These are phyloP conservation scores for Macaca mulatta DNA, from an alignment of 2,113 vertebrate genomes.

Conservation along the genomic window DNA sequence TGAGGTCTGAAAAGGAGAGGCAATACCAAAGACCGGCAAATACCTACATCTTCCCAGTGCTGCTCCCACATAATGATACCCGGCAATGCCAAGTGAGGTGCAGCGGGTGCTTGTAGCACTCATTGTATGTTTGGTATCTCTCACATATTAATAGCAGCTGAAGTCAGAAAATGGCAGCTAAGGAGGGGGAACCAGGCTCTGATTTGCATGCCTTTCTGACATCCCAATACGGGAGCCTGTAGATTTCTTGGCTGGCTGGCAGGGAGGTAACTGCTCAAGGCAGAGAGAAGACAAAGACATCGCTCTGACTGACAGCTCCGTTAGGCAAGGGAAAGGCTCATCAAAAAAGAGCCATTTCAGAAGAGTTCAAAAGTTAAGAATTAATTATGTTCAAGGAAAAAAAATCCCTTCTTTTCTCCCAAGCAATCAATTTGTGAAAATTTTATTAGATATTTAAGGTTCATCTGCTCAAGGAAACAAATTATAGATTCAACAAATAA, in stretches of 20 bases:
- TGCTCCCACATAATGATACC: background rate
- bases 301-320: background rate
- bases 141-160: background rate
- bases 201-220: background rate
- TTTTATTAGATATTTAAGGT: constrained; percentile 11
- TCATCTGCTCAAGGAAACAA: constrained; percentile 40
- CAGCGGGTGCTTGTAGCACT: accelerated
- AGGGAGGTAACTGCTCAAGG: background rate
- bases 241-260: constrained; percentile 36
- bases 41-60: accelerated
- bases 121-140: background rate
- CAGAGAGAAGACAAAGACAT: constrained; percentile 40
- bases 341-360: background rate
- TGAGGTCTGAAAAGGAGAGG: background rate
- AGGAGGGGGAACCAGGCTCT: background rate
- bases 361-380: constrained; percentile 48
- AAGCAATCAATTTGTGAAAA: constrained; percentile 21
- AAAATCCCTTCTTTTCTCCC: background rate
- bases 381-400: constrained; percentile 14
- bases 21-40: background rate
- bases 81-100: background rate
- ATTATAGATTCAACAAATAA: background rate
- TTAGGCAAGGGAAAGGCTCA: background rate
- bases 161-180: background rate
- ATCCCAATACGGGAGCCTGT: background rate